These are phyloP conservation scores for Mesaphorura yosii DNA, from an alignment of 1,140 invertebrate genomes.

Conservation along the genomic window DNA sequence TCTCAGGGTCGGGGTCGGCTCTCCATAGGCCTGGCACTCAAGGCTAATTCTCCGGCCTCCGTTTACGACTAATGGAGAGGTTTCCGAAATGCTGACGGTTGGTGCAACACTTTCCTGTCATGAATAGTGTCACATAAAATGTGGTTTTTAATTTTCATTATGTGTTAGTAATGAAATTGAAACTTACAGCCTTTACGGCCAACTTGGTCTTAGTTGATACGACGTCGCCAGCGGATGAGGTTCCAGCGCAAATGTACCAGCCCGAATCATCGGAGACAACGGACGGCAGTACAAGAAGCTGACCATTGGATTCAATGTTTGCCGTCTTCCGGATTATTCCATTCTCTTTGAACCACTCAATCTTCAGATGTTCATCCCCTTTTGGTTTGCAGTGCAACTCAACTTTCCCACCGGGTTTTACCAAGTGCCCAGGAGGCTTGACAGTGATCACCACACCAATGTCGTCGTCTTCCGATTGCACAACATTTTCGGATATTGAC, in stretches of 20 bases:
- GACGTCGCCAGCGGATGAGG: background rate
- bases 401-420: background rate
- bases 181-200: background rate
- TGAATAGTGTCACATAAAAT: background rate
- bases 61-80: background rate
- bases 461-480: too few species aligned
- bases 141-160: background rate
- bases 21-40: background rate
- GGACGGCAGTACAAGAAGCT: background rate
- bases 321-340: background rate
- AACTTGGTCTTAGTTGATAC: background rate
- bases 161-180: background rate
- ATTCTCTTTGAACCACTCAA: background rate
- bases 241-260: background rate
- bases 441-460: too few species aligned
- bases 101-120: background rate
- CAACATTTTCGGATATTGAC: background rate
- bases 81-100: background rate
- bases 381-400: background rate
- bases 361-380: background rate
- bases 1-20: background rate
- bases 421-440: background rate
- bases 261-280: background rate
- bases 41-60: background rate
- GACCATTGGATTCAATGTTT: background rate